phyloP scores from a whole-genome alignment of 2,797 vertebrate genomes.

The Hippocampus kuda region DNA sequence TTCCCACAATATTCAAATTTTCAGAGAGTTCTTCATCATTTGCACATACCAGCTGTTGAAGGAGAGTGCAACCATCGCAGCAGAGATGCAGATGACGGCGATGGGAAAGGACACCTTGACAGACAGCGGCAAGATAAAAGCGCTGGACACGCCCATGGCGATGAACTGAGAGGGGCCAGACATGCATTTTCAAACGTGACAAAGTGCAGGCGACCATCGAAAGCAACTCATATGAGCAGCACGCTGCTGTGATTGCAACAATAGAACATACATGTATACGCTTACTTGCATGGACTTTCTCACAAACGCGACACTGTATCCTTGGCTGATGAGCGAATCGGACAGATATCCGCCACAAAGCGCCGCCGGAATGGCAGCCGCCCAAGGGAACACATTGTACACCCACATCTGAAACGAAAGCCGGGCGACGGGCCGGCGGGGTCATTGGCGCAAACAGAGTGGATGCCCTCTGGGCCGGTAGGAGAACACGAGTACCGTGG shows the following conservation, averaged over 20 bases:
- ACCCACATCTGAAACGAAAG: conserved; percentile 71
- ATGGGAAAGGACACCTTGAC: conserved; percentile 62
- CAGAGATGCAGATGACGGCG: conserved; percentile 71
- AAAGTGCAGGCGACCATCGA: neutral
- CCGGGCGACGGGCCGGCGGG: neutral
- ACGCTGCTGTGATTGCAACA: neutral
- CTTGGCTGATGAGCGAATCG: conserved; percentile 73
- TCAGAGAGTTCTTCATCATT: neutral
- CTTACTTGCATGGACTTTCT: conserved; percentile 88
- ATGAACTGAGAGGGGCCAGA: conserved; percentile 59
- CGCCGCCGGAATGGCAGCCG: conserved; percentile 72
- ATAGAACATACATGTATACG: no score
- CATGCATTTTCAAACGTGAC: neutral
- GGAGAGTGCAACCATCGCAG: conserved; percentile 68
- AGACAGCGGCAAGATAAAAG: conserved; percentile 74
- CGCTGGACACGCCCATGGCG: conserved; percentile 74
- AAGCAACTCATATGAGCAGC: neutral
- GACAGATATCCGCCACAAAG: conserved; percentile 75
- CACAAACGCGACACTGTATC: conserved; percentile 66
- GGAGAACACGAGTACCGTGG: conserved; percentile 62
- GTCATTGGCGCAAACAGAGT: neutral
- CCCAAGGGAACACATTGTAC: conserved; percentile 85
- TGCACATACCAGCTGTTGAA: conserved; percentile 74
- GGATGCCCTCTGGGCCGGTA: neutral
- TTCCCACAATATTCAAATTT: neutral